Evolutionary conservation across 2,113 vertebrate species (phyloP), one percentile per base, ranked within the genome.

Genomic region (Melospiza melodia): DNA sequence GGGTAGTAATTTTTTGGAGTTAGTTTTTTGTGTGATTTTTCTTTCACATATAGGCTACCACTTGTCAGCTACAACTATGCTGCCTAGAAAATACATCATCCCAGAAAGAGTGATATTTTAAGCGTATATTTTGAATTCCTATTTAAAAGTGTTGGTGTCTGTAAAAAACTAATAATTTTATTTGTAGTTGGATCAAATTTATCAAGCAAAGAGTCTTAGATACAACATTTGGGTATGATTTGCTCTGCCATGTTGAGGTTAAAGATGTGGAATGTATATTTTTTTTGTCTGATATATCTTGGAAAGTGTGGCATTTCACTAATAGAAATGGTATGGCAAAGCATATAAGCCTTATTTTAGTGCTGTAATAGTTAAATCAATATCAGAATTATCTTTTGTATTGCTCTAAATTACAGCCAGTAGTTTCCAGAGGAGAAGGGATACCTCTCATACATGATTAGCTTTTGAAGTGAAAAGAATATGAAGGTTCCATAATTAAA

Each of bases 1-100:
- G 0, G 0, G 12, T 58, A 28, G 22, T 41, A 44, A 24, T 5
- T 72, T 71, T 9, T 8, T 3, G 3, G 14, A 1, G 1, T 7
- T 2, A 41, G 3, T 44, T 61, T 81, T 41, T 65, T 33, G 5
- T 15, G 17, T 66, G 3, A 0, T n/a, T 61, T 72, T 69, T 37
- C 44, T 81, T 58, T 12, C 19, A n/a, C 27, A 15, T 10, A 27
- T 44, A 61, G 33, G 11, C 41, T 71, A 48, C 52, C n/a, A 49
- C 35, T 61, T 41, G 23, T 59, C 49, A 73, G 8, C 46, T 91
- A 35, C 3, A 3, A 10, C 20, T 44, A 3, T 51, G 14, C 39
- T 78, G 35, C 33, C 31, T 67, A n/a, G 55, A 58, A n/a, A 66
- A 83, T 27, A 5, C 48, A 12, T 4, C 28, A 11, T 54, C 13